Percentiles rank a stretch among this genome's conserved stretches.
Evolutionary conservation across 2,113 vertebrate genomes (phyloP).

Genomic region (Carlito syrichta): DNA sequence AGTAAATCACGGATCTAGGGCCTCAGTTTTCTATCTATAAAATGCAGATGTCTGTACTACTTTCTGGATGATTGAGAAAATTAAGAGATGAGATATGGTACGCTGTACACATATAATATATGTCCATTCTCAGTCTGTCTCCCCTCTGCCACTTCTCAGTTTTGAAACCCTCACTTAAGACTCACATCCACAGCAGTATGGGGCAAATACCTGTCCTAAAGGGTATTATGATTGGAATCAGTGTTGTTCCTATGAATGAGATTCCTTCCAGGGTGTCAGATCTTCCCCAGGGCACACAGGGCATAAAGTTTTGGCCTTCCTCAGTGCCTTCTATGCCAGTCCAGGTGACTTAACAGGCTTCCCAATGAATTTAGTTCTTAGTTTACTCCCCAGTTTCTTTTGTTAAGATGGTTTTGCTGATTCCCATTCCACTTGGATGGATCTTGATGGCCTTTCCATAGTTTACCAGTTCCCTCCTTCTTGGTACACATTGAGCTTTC

Average conservation of each 20-base stretch:
- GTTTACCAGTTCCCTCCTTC: not conserved
- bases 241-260: not conserved
- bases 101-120: accelerated
- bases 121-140: no score
- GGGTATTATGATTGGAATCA: accelerated
- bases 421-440: accelerated
- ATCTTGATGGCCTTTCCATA: not conserved
- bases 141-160: no score
- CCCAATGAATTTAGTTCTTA: accelerated
- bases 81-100: accelerated
- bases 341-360: not conserved
- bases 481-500: not conserved
- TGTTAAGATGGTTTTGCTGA: not conserved
- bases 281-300: no score
- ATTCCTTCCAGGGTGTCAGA: not conserved
- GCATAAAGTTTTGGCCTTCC: not conserved
- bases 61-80: not conserved
- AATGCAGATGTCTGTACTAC: not conserved
- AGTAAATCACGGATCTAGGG: not conserved
- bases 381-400: not conserved
- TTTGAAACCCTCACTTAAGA: not conserved
- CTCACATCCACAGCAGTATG: not conserved
- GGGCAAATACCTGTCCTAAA: accelerated
- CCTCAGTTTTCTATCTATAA: not conserved
- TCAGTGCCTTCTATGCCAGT: accelerated